phyloP scores from a whole-genome alignment of 1,140 invertebrate species.

The Hesperophylax magnus region DNA sequence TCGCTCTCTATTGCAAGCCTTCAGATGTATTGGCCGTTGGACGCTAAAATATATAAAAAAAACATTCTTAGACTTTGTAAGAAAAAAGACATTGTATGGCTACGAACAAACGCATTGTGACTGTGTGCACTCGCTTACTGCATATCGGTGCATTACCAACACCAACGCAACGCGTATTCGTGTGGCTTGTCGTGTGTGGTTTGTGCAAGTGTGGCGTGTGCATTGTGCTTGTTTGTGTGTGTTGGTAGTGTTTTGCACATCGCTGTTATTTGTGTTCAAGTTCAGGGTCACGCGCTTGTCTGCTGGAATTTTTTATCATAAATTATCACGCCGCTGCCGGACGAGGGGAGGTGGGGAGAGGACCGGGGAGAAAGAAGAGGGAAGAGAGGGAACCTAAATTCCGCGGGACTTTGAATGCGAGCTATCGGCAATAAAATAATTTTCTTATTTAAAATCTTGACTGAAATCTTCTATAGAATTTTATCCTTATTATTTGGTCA shows the following conservation, averaged over 20 bases:
- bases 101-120: no score
- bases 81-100: no score
- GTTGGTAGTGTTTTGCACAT: conserved; percentile 50
- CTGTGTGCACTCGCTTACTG: no score
- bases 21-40: no score
- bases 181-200: not conserved
- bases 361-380: not conserved
- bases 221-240: conserved; percentile 17
- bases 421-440: no score
- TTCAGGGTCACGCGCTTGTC: conserved; percentile 55
- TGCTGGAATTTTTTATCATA: conserved; percentile 58
- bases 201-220: not conserved
- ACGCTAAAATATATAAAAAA: no score
- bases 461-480: no score
- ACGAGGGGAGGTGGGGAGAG: not conserved
- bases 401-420: conserved; percentile 14
- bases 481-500: no score
- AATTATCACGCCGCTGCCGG: conserved; percentile 45
- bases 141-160: no score
- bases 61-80: no score
- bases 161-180: not conserved
- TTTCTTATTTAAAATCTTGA: no score
- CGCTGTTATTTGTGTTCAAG: conserved; percentile 57
- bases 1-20: no score
- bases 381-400: conserved; percentile 5